A percentile compares a stretch with the other conserved stretches of the same genome.
phyloP scores from a whole-genome alignment of 2,888 invertebrate genomes.

The Latrodectus elegans region DNA sequence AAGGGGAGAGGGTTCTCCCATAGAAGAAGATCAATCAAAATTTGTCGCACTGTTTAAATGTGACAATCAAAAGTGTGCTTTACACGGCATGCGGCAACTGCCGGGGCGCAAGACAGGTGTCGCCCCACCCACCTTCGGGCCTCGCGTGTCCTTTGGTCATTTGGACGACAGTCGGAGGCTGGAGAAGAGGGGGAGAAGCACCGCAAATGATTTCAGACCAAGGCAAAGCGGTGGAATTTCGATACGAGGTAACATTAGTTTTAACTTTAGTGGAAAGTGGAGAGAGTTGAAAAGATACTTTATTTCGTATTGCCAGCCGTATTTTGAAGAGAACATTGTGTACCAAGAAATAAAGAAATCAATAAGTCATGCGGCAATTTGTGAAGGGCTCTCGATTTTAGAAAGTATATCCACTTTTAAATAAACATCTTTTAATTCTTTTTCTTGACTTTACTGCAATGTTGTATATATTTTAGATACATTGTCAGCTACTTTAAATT shows the following conservation, averaged over 20 bases:
- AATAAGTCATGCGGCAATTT: no score
- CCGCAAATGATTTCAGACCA: neutral
- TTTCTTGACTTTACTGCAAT: no score
- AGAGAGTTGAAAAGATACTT: no score
- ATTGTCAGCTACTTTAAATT: no score
- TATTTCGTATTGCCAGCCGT: no score
- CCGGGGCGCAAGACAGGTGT: conserved; percentile 57
- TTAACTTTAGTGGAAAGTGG: neutral
- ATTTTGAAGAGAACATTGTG: no score
- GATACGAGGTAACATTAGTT: neutral
- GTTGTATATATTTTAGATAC: no score
- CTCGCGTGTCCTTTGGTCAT: conserved; percentile 43
- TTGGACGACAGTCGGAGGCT: conserved; percentile 24
- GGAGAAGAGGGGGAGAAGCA: neutral
- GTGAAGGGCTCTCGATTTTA: no score
- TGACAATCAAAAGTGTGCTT: conserved; percentile 48
- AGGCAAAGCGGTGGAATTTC: neutral
- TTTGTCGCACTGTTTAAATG: conserved; percentile 66
- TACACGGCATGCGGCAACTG: conserved; percentile 56
- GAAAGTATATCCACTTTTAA: no score
- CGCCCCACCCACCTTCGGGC: conserved; percentile 23
- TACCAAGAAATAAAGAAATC: no score
- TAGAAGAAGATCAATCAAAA: conserved; percentile 51
- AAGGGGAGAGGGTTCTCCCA: neutral
- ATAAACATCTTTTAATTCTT: no score